Base-by-base conservation (phyloP, 2,888 invertebrate species). In the Heliconius sara region DNA sequence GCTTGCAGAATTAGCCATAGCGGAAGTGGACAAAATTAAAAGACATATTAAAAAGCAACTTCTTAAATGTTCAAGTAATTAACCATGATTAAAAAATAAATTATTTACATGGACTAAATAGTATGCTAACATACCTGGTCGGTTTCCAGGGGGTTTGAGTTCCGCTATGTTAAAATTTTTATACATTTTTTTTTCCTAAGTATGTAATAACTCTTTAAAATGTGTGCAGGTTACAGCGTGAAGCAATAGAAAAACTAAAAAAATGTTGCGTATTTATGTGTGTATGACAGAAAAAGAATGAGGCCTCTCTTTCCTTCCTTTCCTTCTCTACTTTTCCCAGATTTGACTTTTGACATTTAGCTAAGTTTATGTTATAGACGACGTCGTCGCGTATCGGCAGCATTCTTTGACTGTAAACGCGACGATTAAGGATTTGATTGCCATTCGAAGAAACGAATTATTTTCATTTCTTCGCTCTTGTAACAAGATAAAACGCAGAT, bases 1-100 rank as follows among this genome's bases (percentile, higher is more conserved):
- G 16, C 60, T 79, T 16, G 75, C 77, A 19, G 81, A 81, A 66
- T 47, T 72, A 19, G 72, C 72, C 3, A 78, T 25, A 22, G 66
- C 47, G 22, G 81, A 81, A 76, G 78, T 79, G 34, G 79, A 79
- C 2, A 79, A 79, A 72, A 76, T 81, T 9, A 78, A 47, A 63
- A 74, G 60, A 63, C 79, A 81, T 25, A 63, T 81, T 57, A 77
- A 52, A 19, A 63, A 73, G 19, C 73, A 81, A 70, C 65, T 74
- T 25, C 43, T 76, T 7, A 30, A 25, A 65, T 81, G 79, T 13
- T 52, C 76, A 16, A 68, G 79, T 80, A 77, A 78, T 13, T 30
- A 72, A 72, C 10, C 57, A 27, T n/a, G 13, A 57, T 52, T 0
- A n/a, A 60, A 60, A 9, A n/a, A 9, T 25, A 16, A 25, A 25